Conservation (phyloP, 2,113 vertebrate genomes). For the Rhadina sibilatrix region DNA sequence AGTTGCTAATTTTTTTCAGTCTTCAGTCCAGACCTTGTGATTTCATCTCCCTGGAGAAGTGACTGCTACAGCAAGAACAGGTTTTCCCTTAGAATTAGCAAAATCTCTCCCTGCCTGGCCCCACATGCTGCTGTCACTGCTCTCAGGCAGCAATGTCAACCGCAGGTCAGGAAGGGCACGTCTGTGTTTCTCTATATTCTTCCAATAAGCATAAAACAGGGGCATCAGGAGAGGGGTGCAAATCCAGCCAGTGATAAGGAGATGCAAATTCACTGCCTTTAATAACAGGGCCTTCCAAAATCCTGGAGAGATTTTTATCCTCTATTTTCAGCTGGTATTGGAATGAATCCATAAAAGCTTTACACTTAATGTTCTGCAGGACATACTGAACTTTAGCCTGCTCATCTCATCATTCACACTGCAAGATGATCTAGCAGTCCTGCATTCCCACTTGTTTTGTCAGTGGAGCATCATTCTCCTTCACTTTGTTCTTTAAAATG, state of each 20-base stretch:
- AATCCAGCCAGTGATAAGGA: not conserved
- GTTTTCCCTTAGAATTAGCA: not conserved
- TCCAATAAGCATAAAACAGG: not conserved
- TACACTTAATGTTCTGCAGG: not conserved
- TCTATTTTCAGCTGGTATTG: not conserved
- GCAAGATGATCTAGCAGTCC: not conserved
- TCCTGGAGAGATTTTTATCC: not conserved
- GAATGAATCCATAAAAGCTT: not conserved
- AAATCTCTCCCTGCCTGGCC: not conserved
- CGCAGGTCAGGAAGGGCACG: not conserved
- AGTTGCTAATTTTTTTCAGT: conserved; percentile 7
- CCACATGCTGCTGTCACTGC: not conserved
- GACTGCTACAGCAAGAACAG: not conserved
- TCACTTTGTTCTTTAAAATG: not conserved
- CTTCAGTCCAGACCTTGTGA: not conserved
- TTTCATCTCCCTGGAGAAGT: conserved; percentile 17
- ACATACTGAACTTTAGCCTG: not conserved
- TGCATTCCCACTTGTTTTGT: not conserved
- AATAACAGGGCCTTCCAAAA: not conserved
- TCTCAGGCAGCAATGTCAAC: not conserved
- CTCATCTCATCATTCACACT: not conserved
- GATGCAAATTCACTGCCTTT: not conserved
- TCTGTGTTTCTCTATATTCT: not conserved
- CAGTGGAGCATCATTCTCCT: not conserved
- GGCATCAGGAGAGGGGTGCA: not conserved